Evolutionary conservation across 2,113 vertebrate genomes (phyloP).

Genomic region (Meriones unguiculatus): DNA sequence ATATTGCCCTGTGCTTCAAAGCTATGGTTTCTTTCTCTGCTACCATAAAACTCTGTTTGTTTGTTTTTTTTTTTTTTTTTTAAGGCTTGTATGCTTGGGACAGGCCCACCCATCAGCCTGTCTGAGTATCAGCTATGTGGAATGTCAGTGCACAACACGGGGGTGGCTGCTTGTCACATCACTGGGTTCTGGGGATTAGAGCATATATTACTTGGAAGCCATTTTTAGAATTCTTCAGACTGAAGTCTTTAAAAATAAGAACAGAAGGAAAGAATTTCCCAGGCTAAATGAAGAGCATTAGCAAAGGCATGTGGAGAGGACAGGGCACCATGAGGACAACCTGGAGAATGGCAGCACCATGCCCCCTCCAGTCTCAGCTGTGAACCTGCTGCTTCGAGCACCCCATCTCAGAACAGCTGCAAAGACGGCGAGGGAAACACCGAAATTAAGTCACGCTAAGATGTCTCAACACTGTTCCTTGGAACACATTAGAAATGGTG

Average conservation of each 20-base stretch:
- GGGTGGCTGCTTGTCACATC: not conserved
- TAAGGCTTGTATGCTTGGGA: not conserved
- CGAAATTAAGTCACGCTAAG: conserved; percentile 3
- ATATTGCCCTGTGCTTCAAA: not conserved
- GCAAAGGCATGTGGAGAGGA: not conserved
- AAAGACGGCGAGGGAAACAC: not conserved
- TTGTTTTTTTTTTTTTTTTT: not conserved
- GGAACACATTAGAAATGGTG: not conserved
- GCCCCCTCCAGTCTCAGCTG: not conserved
- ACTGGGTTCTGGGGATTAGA: not conserved
- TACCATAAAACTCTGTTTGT: not conserved
- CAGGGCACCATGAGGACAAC: not conserved
- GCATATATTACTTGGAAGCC: not conserved
- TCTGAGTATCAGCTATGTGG: not conserved
- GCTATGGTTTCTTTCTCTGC: not conserved
- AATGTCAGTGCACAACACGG: not conserved
- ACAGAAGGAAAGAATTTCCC: not conserved
- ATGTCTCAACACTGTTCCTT: not conserved
- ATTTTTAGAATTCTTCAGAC: conserved; percentile 10
- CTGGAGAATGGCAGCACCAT: not conserved
- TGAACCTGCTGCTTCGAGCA: not conserved
- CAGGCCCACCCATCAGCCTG: not conserved
- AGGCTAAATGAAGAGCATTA: not conserved
- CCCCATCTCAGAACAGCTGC: not conserved
- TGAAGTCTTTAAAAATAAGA: not conserved